Evolutionary conservation across 2,888 invertebrate species (phyloP), one percentile per base, ranked within the genome.

Genomic region (Apotomis betuletana): DNA sequence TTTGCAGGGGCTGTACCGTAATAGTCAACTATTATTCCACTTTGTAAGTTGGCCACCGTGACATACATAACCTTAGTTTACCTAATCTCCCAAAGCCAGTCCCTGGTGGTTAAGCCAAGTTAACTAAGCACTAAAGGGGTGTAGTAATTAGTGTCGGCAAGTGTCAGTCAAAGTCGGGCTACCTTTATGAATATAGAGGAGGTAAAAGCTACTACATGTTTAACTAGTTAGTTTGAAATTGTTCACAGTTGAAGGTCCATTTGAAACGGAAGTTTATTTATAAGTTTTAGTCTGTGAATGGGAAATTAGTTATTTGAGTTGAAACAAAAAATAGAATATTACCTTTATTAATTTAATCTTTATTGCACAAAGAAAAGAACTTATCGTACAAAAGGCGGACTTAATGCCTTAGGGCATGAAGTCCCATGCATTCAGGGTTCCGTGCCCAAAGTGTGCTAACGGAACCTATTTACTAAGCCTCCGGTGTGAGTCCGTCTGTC

Each of bases 131-230:
- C 67, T 67, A 70, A 60, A 60, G 61, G 49, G 61, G 70, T 67
- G 55, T 49, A 61, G 55, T 70, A 65, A 70, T 70, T 70, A 70
- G 67, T 61, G 65, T 65, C 70, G 54, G 65, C 54, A n/a, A 70
- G 70, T 70, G 70, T 70, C 70, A 70, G 70, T 70, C 70, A 70
- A 70, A 67, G 65, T 61, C 67, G 61, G 49, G 15, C 51, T 38
- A 70, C 70, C 70, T 61, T 61, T 70, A 70, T 70, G 70, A 70
- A 70, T 70, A 70, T 67, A 70, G 70, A 70, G 54, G 52, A 67
- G 67, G 60, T 70, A 67, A 61, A 67, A 67, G 67, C 65, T 46
- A 12, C 57, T 63, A 58, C 60, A 61, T 70, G 55, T 61, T 54
- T 70, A 70, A 70, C 60, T 65, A 65, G 65, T 70, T 70, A 60